Evolutionary conservation across 2,888 invertebrate species (phyloP).

Genomic region (Trichogramma dendrolimi): DNA sequence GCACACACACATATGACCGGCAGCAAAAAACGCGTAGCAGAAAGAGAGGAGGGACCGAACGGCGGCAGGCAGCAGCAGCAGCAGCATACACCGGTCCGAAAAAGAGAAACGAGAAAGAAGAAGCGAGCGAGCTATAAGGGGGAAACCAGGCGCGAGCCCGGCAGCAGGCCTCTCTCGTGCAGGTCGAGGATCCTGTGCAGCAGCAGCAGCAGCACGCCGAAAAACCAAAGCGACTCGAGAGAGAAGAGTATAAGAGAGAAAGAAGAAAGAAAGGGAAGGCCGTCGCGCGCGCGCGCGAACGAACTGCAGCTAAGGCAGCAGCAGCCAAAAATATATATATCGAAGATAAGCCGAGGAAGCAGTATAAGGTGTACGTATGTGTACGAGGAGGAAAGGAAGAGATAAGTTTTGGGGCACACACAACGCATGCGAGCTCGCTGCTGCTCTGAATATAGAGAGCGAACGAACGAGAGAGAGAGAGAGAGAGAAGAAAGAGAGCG

Average conservation of each 20-base stretch:
- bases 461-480: background rate
- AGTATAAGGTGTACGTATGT: background rate
- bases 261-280: slow-evolving; percentile 1
- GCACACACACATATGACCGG: background rate
- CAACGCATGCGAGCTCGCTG: background rate
- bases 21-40: too few species aligned
- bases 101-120: slow-evolving; percentile 9
- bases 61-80: background rate
- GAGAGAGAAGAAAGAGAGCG: background rate
- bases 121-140: slow-evolving; percentile 17
- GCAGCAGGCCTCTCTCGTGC: slow-evolving; percentile 21
- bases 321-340: slow-evolving; percentile 19
- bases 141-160: slow-evolving; percentile 19
- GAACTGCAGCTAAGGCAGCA: background rate
- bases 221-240: background rate
- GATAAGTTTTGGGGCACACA: background rate
- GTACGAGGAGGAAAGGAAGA: slow-evolving; percentile 12
- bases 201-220: too few species aligned
- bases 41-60: too few species aligned
- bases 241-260: slow-evolving; percentile 26
- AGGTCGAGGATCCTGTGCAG: background rate
- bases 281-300: background rate
- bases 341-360: background rate
- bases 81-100: slow-evolving; percentile 10
- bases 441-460: background rate